Conservation (phyloP, 2,888 invertebrate genomes). For the Cosmia pyralina region DNA sequence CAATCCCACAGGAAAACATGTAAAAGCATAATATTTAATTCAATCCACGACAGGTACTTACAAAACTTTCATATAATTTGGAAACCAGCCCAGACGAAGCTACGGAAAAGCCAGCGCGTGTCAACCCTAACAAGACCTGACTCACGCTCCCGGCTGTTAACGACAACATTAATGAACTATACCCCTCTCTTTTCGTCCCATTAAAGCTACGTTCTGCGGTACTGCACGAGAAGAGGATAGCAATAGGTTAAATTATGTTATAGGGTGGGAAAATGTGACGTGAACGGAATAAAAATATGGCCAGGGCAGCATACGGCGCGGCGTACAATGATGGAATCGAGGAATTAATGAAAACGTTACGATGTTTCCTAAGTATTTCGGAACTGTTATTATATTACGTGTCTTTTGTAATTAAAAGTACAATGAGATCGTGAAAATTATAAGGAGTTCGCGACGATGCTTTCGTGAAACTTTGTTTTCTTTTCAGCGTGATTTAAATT, state of each 20-base stretch:
- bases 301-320: slow-evolving; percentile 65
- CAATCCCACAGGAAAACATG: slow-evolving; percentile 40
- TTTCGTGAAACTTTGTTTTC: not conserved
- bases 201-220: slow-evolving; percentile 61
- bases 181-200: slow-evolving; percentile 69
- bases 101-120: slow-evolving; percentile 45
- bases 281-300: slow-evolving; percentile 78
- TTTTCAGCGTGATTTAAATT: not conserved
- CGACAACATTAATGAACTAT: slow-evolving; percentile 63
- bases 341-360: slow-evolving; percentile 65
- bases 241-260: slow-evolving; percentile 64
- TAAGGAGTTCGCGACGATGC: not conserved
- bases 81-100: slow-evolving; percentile 32
- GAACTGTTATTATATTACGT: slow-evolving; percentile 39
- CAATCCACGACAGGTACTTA: slow-evolving; percentile 42
- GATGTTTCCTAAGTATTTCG: slow-evolving; percentile 22
- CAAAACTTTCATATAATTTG: slow-evolving; percentile 60
- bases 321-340: slow-evolving; percentile 67
- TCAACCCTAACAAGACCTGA: slow-evolving; percentile 64
- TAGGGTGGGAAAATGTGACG: slow-evolving; percentile 73
- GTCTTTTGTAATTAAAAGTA: not conserved
- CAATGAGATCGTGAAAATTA: no score
- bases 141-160: slow-evolving; percentile 56
- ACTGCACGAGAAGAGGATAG: slow-evolving; percentile 63
- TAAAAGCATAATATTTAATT: slow-evolving; percentile 59